Percentiles rank a stretch among this genome's conserved stretches.
These are phyloP conservation scores for Diachasma alloeum DNA, from an alignment of 1,140 invertebrate genomes.

Conservation along the genomic window DNA sequence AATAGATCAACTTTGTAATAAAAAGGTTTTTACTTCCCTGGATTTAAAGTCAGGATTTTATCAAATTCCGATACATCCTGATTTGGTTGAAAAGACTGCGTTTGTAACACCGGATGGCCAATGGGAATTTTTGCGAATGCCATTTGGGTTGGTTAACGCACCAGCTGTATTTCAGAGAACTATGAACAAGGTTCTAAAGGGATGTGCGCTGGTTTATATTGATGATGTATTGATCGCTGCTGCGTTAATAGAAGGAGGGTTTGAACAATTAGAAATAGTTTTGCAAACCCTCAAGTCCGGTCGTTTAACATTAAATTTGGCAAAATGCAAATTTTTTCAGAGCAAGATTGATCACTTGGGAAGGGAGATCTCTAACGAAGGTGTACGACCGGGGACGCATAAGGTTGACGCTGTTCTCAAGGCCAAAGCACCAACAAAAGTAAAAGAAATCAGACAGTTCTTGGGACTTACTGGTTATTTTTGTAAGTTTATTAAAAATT, in stretches of 20 bases:
- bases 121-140: conserved; percentile 42
- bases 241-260: conserved; percentile 21
- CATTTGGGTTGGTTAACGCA: conserved; percentile 41
- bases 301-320: conserved; percentile 28
- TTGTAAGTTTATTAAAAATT: conserved; percentile 44
- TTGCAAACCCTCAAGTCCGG: conserved; percentile 21
- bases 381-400: conserved; percentile 32
- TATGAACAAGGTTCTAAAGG: conserved; percentile 38
- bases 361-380: conserved; percentile 26
- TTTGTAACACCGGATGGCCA: conserved; percentile 38
- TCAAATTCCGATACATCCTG: conserved; percentile 31
- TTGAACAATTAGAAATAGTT: conserved; percentile 26
- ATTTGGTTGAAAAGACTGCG: conserved; percentile 20
- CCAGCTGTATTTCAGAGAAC: conserved; percentile 36
- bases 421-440: conserved; percentile 41
- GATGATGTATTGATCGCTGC: conserved; percentile 43
- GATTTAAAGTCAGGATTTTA: conserved; percentile 41
- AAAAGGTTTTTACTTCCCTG: conserved; percentile 39
- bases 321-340: conserved; percentile 40
- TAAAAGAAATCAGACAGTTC: conserved; percentile 43
- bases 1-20: conserved; percentile 31
- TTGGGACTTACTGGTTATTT: conserved; percentile 48
- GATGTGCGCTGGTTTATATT: conserved; percentile 33
- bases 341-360: conserved; percentile 35
- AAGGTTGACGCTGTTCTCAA: conserved; percentile 48